Conservation (phyloP, 1,140 invertebrate species). For the Lordiphosa collinella region DNA sequence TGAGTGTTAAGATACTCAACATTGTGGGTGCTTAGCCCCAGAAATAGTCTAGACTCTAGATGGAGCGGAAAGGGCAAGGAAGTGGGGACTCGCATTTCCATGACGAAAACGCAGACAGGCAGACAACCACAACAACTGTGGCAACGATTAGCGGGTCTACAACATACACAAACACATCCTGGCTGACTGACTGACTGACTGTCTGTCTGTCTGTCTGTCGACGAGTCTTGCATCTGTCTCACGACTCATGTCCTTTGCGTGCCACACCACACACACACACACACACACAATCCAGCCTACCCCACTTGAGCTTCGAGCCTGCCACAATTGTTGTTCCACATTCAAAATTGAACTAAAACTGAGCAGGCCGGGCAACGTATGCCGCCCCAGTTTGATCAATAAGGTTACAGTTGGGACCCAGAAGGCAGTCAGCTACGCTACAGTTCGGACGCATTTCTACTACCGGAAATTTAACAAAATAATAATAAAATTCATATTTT, state of each 20-base stretch:
- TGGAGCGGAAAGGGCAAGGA: background rate
- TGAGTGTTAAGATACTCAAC: no score
- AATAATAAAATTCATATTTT: conserved; percentile 37
- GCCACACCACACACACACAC: conserved; percentile 27
- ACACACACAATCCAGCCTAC: conserved; percentile 12
- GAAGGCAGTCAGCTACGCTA: conserved; percentile 67
- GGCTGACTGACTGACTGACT: conserved; percentile 6
- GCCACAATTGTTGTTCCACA: conserved; percentile 26
- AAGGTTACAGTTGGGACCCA: conserved; percentile 25
- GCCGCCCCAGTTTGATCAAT: conserved; percentile 65
- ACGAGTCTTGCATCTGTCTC: conserved; percentile 12
- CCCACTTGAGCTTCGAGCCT: background rate
- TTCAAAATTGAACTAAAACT: conserved; percentile 8
- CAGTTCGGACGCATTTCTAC: conserved; percentile 70
- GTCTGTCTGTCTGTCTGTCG: conserved; percentile 3
- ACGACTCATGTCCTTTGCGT: background rate
- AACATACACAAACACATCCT: conserved; percentile 20
- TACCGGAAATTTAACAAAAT: conserved; percentile 22
- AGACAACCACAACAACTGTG: conserved; percentile 58
- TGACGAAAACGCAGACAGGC: conserved; percentile 40
- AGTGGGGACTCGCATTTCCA: conserved; percentile 41
- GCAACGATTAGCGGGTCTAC: conserved; percentile 49
- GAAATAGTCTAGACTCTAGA: background rate
- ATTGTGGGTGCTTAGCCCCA: background rate
- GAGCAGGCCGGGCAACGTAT: conserved; percentile 32